Conservation (phyloP, 1,140 invertebrate genomes). For the Aporrectodea caliginosa region DNA sequence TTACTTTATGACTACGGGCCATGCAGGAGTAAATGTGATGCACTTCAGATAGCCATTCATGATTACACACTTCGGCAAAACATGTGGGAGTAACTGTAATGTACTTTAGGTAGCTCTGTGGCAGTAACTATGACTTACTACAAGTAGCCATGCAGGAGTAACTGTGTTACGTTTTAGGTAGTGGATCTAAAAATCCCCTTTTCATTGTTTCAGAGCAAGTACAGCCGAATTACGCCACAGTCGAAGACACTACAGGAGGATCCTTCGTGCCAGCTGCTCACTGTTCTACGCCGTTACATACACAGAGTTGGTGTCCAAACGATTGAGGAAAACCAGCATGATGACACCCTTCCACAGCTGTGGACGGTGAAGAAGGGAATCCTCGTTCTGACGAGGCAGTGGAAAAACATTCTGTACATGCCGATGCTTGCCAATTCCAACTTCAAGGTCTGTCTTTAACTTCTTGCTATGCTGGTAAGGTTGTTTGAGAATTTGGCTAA, state of each 20-base stretch:
- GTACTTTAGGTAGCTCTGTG: too few species aligned
- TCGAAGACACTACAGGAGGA: constrained; percentile 90
- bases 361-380: constrained; percentile 86
- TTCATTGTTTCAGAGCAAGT: constrained; percentile 70
- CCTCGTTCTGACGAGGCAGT: constrained; percentile 85
- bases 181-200: too few species aligned
- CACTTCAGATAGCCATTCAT: too few species aligned
- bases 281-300: constrained; percentile 80
- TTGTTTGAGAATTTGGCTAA: too few species aligned
- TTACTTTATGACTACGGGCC: too few species aligned
- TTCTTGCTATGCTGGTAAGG: too few species aligned
- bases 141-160: too few species aligned
- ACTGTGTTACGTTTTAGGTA: background rate
- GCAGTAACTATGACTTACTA: too few species aligned
- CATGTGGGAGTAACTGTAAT: too few species aligned
- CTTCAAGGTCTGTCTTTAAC: constrained; percentile 55
- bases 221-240: constrained; percentile 78
- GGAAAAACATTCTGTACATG: constrained; percentile 94
- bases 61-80: too few species aligned
- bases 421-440: constrained; percentile 84
- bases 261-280: constrained; percentile 88
- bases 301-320: constrained; percentile 68
- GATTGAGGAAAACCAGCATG: constrained; percentile 79
- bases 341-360: constrained; percentile 76
- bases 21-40: too few species aligned